Evolutionary conservation across 2,797 vertebrate genomes (phyloP).

Genomic region (Chiroxiphia lanceolata): DNA sequence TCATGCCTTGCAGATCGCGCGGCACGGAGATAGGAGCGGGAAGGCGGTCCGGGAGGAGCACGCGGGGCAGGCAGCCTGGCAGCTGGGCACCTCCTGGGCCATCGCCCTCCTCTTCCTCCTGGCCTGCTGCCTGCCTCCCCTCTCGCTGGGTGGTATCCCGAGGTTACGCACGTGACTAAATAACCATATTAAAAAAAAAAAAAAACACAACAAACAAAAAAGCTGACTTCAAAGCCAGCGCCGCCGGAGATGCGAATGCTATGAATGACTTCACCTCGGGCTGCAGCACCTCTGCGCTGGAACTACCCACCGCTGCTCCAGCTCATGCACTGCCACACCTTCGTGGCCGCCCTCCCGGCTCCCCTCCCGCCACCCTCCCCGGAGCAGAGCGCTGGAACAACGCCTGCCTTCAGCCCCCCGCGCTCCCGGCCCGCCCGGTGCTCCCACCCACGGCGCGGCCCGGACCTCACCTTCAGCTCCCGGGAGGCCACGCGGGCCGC

Average conservation of each 20-base stretch:
- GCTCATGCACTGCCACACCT: constrained; percentile 28
- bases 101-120: constrained; percentile 74
- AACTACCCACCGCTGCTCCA: background rate
- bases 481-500: constrained; percentile 85
- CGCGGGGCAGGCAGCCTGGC: constrained; percentile 75
- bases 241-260: background rate
- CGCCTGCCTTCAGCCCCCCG: background rate
- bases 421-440: background rate
- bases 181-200: background rate
- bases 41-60: constrained; percentile 64
- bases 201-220: background rate
- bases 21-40: constrained; percentile 43
- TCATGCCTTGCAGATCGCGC: constrained; percentile 75
- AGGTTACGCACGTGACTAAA: constrained; percentile 14
- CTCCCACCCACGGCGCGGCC: constrained; percentile 81
- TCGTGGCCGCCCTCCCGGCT: background rate
- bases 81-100: constrained; percentile 81
- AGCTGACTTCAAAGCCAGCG: constrained; percentile 22
- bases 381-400: background rate
- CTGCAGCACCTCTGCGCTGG: background rate
- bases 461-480: constrained; percentile 87
- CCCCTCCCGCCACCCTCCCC: constrained; percentile 17
- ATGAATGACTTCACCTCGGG: background rate
- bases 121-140: constrained; percentile 54
- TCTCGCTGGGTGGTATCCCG: constrained; percentile 72